These are phyloP conservation scores for Agrochola circellaris DNA, from an alignment of 2,888 invertebrate genomes.

Conservation along the genomic window DNA sequence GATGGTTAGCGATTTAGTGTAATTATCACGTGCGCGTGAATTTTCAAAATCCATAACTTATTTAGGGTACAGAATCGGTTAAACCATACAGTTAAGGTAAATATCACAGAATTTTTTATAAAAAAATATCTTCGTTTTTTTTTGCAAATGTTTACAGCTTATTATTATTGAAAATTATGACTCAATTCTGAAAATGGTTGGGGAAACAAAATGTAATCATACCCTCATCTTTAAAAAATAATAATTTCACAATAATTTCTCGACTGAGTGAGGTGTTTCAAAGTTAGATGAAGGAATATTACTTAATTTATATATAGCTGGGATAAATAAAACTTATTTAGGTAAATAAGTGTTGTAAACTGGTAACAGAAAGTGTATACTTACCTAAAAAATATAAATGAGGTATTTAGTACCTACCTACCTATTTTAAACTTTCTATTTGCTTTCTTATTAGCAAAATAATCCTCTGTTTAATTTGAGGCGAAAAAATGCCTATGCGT, in stretches of 20 bases:
- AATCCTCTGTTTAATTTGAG: not conserved
- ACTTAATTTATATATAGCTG: not conserved
- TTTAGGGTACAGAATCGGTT: conserved; percentile 12
- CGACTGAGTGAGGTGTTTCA: not conserved
- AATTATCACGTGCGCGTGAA: conserved; percentile 79
- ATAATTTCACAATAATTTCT: not conserved
- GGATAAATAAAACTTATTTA: not conserved
- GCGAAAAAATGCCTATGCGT: not conserved
- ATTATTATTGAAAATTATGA: not conserved
- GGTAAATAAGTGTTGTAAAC: not conserved
- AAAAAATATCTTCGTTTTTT: not conserved
- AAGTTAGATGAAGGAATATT: not conserved
- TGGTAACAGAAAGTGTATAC: not conserved
- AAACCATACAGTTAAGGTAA: conserved; percentile 39
- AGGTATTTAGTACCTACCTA: not conserved
- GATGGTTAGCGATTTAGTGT: conserved; percentile 66
- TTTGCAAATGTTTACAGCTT: not conserved
- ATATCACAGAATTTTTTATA: conserved; percentile 17
- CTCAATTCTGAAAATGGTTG: conserved; percentile 6
- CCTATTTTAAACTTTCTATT: conserved; percentile 1
- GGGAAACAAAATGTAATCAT: not conserved
- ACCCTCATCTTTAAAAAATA: conserved; percentile 27
- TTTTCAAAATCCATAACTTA: conserved; percentile 30
- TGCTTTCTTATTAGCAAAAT: not conserved
- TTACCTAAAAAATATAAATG: not conserved